phyloP scores from a whole-genome alignment of 2,797 vertebrate genomes.

The Scleropages formosus region DNA sequence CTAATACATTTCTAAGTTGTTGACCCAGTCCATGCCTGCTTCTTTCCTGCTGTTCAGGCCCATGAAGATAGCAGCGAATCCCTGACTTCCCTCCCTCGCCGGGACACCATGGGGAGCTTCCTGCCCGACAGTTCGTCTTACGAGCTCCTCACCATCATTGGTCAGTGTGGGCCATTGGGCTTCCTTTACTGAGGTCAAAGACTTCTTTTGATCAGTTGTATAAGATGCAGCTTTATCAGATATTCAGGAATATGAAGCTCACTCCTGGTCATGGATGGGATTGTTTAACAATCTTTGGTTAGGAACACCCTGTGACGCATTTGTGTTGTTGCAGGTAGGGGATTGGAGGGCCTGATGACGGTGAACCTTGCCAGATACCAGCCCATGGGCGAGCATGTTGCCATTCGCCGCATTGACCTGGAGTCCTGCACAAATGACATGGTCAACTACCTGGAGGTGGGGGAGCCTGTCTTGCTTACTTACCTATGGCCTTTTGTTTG shows the following conservation, averaged over 20 bases:
- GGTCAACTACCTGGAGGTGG: conserved; percentile 93
- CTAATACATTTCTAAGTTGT: not conserved
- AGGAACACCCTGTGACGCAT: not conserved
- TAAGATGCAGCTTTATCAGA: not conserved
- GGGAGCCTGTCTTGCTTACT: not conserved
- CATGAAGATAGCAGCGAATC: conserved; percentile 94
- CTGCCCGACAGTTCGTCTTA: conserved; percentile 86
- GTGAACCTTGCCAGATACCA: conserved; percentile 89
- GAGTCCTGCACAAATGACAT: conserved; percentile 96
- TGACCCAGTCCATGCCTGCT: not conserved
- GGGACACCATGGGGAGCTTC: conserved; percentile 88
- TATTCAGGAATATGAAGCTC: not conserved
- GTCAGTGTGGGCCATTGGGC: conserved; percentile 65
- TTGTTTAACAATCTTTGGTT: too few relatives aligned
- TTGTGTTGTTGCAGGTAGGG: conserved; percentile 73
- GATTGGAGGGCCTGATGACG: conserved; percentile 90
- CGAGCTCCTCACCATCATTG: conserved; percentile 83
- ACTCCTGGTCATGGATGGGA: not conserved
- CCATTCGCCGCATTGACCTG: conserved; percentile 86
- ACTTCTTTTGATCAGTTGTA: not conserved
- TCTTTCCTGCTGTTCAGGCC: conserved; percentile 62
- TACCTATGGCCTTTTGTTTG: not conserved
- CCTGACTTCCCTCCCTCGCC: conserved; percentile 78
- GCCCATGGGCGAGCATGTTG: conserved; percentile 84
- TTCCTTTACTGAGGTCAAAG: too few relatives aligned